Evolutionary conservation across 2,113 vertebrate species (phyloP), one percentile per base, ranked within the genome.

Genomic region (Craseonycteris thonglongyai): DNA sequence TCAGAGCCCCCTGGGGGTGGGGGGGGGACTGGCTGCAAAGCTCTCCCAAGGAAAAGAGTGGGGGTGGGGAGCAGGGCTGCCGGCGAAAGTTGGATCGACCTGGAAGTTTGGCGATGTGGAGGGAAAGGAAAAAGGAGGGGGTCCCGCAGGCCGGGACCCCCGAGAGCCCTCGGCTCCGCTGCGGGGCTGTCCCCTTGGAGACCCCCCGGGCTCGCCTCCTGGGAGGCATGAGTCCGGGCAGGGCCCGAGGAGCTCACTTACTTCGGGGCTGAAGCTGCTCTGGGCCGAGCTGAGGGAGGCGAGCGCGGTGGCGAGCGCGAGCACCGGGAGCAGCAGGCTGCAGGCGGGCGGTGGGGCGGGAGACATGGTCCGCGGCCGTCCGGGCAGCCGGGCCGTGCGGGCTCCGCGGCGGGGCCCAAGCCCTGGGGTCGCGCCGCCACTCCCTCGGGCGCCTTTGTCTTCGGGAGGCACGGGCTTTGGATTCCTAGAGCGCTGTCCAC

Each of bases 211-310:
- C 51, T 91, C 56, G 81, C 92, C 89, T 95, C 79, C 93, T 69
- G 15, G 47, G 94, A 26, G 22, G 81, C 66, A 61, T 71, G 69
- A 71, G 90, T 78, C 65, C 63, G 71, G 76, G 80, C 72, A 40
- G 58, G 90, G 66, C 93, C 86, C 22, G 74, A 63, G 83, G 80
- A 72, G 85, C 89, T 96, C 95, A 97, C 97, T 97, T 97, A 97
- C 97, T 96, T 97, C 97, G 84, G 97, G 97, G 81, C 96, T 97
- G 96, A 97, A 97, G 95, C 58, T 96, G 96, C 95, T 94, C 30
- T 97, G 96, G 87, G 97, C 95, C 51, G 92, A 97, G 88, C 80
- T n/a, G 92, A 97, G 96, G 79, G 96, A 87, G 92, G 94, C 90
- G 94, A 97, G 94, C 80, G 93, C 93, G 7, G 95, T 58, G 92